Base-by-base conservation (phyloP, 2,113 vertebrate genomes). In the Xerus inauris region DNA sequence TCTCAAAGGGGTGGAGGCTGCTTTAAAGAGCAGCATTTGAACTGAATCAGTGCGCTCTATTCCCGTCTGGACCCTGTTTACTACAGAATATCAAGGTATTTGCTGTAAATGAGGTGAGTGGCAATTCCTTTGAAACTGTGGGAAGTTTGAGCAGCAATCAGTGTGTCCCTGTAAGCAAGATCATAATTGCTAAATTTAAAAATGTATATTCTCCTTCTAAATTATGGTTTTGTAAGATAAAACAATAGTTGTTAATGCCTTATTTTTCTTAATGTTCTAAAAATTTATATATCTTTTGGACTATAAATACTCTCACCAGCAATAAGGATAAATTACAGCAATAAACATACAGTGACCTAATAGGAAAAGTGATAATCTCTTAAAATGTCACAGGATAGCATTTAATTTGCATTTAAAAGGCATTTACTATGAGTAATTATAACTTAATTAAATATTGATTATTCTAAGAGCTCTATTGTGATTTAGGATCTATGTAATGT, bases 361-460 rank as follows among this genome's bases (percentile, higher is more conserved):
- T 69, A 91, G 95, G 32, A 98, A 92, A 98, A 98, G 97, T 92
- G 7, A 98, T 59, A 96, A 98, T 96, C 94, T 80, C 40, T 97
- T 97, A 97, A 98, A 98, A 95, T 97, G 71, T 84, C 94, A 97
- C 80, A 90, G 94, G 87, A 57, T 97, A 75, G 42, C n/a, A 93
- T 98, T 98, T 97, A 98, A 96, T 92, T 98, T 96, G 93, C 92
- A 95, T 98, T 98, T 98, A 97, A 97, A 96, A 98, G 81, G 51
- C 71, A 97, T 51, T 94, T 98, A 98, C 38, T 97, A 42, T 98
- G 88, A 98, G 82, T 97, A 98, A 98, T 98, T 98, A 82, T 95
- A 97, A 95, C 72, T 94, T 98, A 98, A 98, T 98, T 98, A 98
- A 98, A 98, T 98, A 99, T 97, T 98, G 96, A 98, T 98, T 98